Base-by-base conservation (phyloP, 2,113 vertebrate species). In the Conger conger region DNA sequence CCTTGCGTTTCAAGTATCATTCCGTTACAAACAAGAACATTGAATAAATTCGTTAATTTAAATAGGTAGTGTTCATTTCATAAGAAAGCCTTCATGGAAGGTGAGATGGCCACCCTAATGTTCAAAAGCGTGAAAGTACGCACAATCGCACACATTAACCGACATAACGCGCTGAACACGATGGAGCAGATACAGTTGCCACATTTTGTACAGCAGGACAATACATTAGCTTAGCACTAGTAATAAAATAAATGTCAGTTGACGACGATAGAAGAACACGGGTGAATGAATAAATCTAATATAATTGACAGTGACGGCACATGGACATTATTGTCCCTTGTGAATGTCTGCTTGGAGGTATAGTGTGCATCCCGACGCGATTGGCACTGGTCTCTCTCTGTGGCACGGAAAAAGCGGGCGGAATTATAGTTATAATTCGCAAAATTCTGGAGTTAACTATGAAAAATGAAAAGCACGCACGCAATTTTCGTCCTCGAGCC, bases 51-150 rank as follows among this genome's bases (percentile, higher is more conserved):
- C 18, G 6, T 80, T 33, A 13, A 85, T 68, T 54, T 33, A 85
- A 81, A 85, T 30, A 90, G 79, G 78, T 89, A 86, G 83, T 27
- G 86, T 85, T 83, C 20, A 53, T 53, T 86, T 91, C 87, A 85
- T 81, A 80, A 85, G 89, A 76, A 89, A 90, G 89, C 91, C 94
- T 95, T 95, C 92, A 92, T 13, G 86, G 94, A 95, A 94, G 93
- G 92, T 93, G 92, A 92, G 90, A 88, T 76, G 68, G 18, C 57
- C 73, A 84, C 35, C 54, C 86, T 87, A 84, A 86, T 86, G 0
- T 85, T 79, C n/a, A 77, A 82, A 84, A 79, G 13, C 37, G 45
- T 82, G 53, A 77, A 63, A 33, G 36, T 76, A 35, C 9, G 20
- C 23, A 82, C 36, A 33, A 54, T 27, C 9, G 20, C 23, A 82